A percentile compares a stretch with the other conserved stretches of the same genome.
phyloP scores from a whole-genome alignment of 2,797 vertebrate genomes.

The Eidolon dupreanum region DNA sequence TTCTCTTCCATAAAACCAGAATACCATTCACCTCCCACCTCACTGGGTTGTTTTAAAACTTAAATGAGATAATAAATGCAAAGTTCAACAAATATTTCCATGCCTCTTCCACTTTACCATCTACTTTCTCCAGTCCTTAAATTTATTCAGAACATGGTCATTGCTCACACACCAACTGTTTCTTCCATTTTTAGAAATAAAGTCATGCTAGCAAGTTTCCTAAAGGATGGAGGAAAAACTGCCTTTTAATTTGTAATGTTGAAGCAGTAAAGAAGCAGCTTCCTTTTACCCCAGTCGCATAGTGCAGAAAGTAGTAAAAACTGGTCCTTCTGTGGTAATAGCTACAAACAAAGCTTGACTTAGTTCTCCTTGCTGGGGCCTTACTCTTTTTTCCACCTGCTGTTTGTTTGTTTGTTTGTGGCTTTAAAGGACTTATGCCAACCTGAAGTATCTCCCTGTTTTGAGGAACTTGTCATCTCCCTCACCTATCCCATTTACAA shows the following conservation, averaged over 20 bases:
- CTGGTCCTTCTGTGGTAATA: not conserved
- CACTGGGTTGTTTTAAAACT: not conserved
- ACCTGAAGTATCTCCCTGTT: not conserved
- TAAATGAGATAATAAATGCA: not conserved
- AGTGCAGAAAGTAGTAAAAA: not conserved
- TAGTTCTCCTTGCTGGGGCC: not conserved
- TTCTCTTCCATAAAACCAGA: constrained; percentile 32
- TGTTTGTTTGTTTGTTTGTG: too few relatives aligned
- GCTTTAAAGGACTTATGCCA: not conserved
- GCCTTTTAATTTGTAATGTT: not conserved
- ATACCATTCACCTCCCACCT: not conserved
- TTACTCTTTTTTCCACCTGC: not conserved
- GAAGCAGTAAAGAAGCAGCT: not conserved
- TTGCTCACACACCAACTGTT: not conserved
- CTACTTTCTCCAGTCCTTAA: not conserved
- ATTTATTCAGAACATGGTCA: constrained; percentile 2
- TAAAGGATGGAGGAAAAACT: not conserved
- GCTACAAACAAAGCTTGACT: not conserved
- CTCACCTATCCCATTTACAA: constrained; percentile 8
- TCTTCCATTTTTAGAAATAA: constrained; percentile 20
- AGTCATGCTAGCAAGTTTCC: not conserved
- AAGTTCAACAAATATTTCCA: not conserved
- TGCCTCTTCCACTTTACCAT: not conserved
- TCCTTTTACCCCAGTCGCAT: not conserved
- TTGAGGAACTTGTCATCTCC: not conserved